phyloP scores from a whole-genome alignment of 2,113 vertebrate species.

The Crotalus tigris region DNA sequence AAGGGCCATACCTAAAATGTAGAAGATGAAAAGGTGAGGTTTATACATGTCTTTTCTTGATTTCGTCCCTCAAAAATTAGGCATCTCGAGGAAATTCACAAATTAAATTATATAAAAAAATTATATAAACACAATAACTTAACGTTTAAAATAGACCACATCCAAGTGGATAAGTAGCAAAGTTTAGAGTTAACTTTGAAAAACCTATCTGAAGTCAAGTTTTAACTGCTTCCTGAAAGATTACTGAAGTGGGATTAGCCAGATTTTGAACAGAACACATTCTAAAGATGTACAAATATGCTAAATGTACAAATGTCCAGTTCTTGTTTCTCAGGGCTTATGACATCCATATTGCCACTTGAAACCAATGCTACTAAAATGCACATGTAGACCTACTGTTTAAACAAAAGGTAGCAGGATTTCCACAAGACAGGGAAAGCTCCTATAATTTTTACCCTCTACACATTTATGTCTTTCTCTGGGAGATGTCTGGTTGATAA shows the following conservation, averaged over 20 bases:
- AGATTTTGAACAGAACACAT: background rate
- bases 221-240: background rate
- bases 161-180: background rate
- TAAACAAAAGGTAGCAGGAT: background rate
- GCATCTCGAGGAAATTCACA: background rate
- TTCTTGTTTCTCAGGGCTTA: background rate
- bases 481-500: background rate
- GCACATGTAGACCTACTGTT: background rate
- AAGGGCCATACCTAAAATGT: background rate
- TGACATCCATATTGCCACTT: background rate
- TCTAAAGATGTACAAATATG: background rate
- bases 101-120: background rate
- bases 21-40: background rate
- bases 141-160: background rate
- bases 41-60: background rate
- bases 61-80: background rate
- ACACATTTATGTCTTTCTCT: background rate
- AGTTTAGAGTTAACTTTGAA: background rate
- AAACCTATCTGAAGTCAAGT: background rate
- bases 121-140: background rate
- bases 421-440: background rate
- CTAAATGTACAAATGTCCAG: background rate
- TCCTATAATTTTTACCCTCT: background rate
- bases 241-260: background rate
- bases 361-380: background rate